Base-by-base conservation (phyloP, 1,140 invertebrate species). In the Diprion similis region DNA sequence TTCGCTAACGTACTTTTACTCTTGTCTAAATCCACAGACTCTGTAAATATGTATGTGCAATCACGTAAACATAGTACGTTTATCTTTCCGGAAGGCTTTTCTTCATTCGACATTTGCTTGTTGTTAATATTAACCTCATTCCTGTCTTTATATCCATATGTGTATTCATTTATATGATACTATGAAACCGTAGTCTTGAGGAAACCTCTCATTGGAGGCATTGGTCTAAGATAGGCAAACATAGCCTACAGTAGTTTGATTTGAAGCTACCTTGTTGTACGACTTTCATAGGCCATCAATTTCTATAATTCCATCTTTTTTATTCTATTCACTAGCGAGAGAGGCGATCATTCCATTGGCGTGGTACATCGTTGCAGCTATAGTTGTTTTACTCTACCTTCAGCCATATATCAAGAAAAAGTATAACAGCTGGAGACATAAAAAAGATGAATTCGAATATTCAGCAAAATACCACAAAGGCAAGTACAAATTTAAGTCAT, bases 391-490 rank as follows among this genome's bases (percentile, higher is more conserved):
- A 46, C 76, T 78, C 66, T 84, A 80, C 59, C 78, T 74, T 45
- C 84, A 76, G 73, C 83, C 85, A 46, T 80, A 82, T 70, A 74
- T 87, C 10, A 19, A 74, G 68, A 76, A 82, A 72, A 84, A 79
- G 70, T 87, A 83, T 73, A 75, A 46, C 9, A 78, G 4, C 10
- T 87, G 85, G 85, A 86, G 75, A 74, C 45, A 70, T 11, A 80
- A 78, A 46, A 86, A 74, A 68, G 84, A 83, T 11, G 84, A 88
- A 37, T 51, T 73, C 11, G 80, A 87, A 68, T 87, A 87, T 79
- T 75, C 78, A 18, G 86, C 81, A 45, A 86, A 88, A 78, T 87
- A 88, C 78, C 84, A 87, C 48, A 89, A 89, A 81, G 83, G 89
- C 89, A 80, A 78, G 72, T 17, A 15, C 8, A 37, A 37, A 37